phyloP scores from a whole-genome alignment of 2,888 invertebrate species.

The Trachelus stipa region DNA sequence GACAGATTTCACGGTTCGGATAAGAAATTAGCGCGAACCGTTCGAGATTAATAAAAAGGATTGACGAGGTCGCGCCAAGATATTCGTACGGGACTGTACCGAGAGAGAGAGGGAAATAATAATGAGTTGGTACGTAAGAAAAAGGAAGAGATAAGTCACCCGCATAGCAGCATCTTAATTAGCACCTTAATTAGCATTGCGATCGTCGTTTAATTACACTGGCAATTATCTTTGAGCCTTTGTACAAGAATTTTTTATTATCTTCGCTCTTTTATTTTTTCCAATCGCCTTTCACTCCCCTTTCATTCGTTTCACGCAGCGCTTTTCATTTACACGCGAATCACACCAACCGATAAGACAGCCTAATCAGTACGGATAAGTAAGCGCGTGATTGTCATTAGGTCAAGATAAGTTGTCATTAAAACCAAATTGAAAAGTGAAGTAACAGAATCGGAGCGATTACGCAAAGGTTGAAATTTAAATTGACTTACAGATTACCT shows the following conservation, averaged over 20 bases:
- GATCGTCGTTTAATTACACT: conserved; percentile 31
- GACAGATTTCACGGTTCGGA: too few relatives aligned
- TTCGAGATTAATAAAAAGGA: too few relatives aligned
- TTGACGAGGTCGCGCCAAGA: background rate
- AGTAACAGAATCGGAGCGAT: too few relatives aligned
- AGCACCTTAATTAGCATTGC: conserved; percentile 33
- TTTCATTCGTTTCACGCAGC: conserved; percentile 6
- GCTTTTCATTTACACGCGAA: conserved; percentile 21
- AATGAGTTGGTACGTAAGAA: conserved; percentile 20
- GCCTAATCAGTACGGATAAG: background rate
- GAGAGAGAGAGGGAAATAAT: conserved; percentile 11
- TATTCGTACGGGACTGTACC: background rate
- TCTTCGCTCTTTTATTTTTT: conserved; percentile 21
- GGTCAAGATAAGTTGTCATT: too few relatives aligned
- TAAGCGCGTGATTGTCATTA: too few relatives aligned
- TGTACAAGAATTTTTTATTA: conserved; percentile 11
- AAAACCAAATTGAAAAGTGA: too few relatives aligned
- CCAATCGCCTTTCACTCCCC: conserved; percentile 15
- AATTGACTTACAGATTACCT: too few relatives aligned
- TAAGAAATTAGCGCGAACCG: too few relatives aligned
- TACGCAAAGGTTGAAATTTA: too few relatives aligned
- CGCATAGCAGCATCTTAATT: conserved; percentile 33
- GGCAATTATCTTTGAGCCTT: conserved; percentile 17
- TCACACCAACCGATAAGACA: conserved; percentile 20
- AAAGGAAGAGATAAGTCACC: conserved; percentile 18